phyloP scores from a whole-genome alignment of 1,140 invertebrate genomes.

The Rhopalosiphum padi region DNA sequence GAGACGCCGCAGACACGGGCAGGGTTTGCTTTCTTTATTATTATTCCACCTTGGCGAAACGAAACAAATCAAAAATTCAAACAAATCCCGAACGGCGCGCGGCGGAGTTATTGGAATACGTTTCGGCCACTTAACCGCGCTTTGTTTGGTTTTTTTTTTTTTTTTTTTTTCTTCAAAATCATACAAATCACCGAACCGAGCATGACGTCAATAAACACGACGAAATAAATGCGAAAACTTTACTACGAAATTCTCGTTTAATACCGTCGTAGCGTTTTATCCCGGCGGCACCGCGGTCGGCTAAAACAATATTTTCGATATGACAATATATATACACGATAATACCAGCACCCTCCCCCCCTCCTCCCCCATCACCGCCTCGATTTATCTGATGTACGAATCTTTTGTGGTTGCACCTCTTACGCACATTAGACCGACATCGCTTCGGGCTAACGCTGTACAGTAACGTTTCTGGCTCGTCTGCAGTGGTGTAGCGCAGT shows the following conservation, averaged over 20 bases:
- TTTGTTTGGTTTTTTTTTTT: neutral
- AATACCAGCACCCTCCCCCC: neutral
- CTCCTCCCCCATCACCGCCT: no score
- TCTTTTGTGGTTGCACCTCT: neutral
- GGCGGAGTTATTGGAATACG: conserved; percentile 7
- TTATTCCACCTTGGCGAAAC: neutral
- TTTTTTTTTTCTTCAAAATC: conserved; percentile 10
- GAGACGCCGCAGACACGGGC: neutral
- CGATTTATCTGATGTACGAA: neutral
- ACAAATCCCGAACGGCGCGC: neutral
- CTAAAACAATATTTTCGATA: neutral
- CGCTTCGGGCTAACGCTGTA: neutral
- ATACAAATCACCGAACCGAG: conserved; percentile 9
- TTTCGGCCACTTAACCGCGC: conserved; percentile 29
- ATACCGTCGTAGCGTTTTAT: neutral
- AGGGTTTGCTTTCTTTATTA: neutral
- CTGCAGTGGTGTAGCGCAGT: no score
- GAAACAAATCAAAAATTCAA: conserved; percentile 39
- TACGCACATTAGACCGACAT: neutral
- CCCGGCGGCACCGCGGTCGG: neutral
- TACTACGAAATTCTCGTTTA: neutral
- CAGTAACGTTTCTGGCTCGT: neutral
- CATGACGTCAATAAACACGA: neutral
- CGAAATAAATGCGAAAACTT: conserved; percentile 34
- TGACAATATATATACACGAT: neutral